Evolutionary conservation across 92 coral and sea anemone species (phyloP).

Genomic region (Epizoanthus fatuus): DNA sequence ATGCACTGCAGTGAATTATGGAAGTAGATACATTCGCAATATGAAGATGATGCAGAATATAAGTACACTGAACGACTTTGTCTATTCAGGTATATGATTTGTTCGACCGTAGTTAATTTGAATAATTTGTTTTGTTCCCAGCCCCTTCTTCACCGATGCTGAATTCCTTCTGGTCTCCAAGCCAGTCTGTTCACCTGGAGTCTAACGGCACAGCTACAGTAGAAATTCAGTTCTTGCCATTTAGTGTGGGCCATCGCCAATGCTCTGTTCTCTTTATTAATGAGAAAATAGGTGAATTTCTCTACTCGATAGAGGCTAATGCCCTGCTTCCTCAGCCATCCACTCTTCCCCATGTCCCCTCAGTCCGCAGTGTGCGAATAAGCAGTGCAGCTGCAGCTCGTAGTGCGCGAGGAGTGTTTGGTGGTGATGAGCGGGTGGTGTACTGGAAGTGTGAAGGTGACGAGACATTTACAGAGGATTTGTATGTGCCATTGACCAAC

Average conservation of each 20-base stretch:
- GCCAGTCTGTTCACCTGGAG: slow-evolving; percentile 76
- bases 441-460: slow-evolving; percentile 97
- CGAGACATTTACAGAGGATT: slow-evolving; percentile 92
- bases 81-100: too few relatives aligned
- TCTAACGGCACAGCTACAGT: slow-evolving; percentile 81
- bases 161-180: slow-evolving; percentile 95
- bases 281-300: slow-evolving; percentile 96
- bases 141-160: slow-evolving; percentile 75
- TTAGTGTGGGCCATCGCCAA: slow-evolving; percentile 91
- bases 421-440: slow-evolving; percentile 96
- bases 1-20: too few relatives aligned
- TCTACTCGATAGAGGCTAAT: slow-evolving; percentile 95
- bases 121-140: neutral
- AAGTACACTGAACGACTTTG: too few relatives aligned
- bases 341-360: slow-evolving; percentile 86
- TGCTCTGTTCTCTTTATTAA: slow-evolving; percentile 97
- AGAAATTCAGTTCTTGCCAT: slow-evolving; percentile 94
- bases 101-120: neutral
- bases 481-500: slow-evolving; percentile 82
- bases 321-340: slow-evolving; percentile 94
- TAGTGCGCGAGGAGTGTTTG: slow-evolving; percentile 90
- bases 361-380: slow-evolving; percentile 91
- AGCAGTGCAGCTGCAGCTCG: slow-evolving; percentile 97
- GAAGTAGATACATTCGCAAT: too few relatives aligned
- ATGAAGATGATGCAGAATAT: too few relatives aligned